Percentiles rank a stretch among this genome's conserved stretches.
phyloP scores from a whole-genome alignment of 1,140 invertebrate genomes.

The Centruroides vittatus region DNA sequence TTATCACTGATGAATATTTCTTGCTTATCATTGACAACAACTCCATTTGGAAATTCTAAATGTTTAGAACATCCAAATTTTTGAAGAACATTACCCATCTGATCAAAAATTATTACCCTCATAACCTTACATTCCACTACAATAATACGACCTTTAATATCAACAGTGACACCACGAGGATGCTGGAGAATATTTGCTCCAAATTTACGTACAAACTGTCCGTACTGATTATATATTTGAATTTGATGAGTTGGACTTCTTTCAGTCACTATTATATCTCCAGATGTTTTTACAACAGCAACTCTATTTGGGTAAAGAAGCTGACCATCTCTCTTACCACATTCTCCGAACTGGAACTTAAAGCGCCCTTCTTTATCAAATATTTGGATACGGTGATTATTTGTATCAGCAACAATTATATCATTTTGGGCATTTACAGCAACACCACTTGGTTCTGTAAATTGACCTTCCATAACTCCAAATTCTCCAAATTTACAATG shows the following conservation, averaged over 20 bases:
- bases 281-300: conserved; percentile 89
- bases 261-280: conserved; percentile 98
- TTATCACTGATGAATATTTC: conserved; percentile 99
- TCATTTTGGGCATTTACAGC: conserved; percentile 98
- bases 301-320: conserved; percentile 95
- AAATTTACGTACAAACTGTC: conserved; percentile 96
- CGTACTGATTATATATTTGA: conserved; percentile 98
- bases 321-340: conserved; percentile 81
- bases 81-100: conserved; percentile 86
- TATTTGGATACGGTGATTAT: conserved; percentile 97
- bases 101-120: conserved; percentile 98
- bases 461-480: conserved; percentile 96
- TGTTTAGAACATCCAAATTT: conserved; percentile 69
- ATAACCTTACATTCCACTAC: conserved; percentile 99
- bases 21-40: conserved; percentile 55
- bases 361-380: conserved; percentile 99
- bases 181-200: conserved; percentile 97
- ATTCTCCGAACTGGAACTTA: conserved; percentile 99
- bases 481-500: conserved; percentile 99
- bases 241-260: conserved; percentile 90
- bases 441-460: conserved; percentile 97
- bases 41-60: conserved; percentile 43
- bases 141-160: conserved; percentile 92
- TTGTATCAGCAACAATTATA: conserved; percentile 98
- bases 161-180: conserved; percentile 91